Percentiles rank a stretch among this genome's conserved stretches.
Conservation (phyloP, 2,888 invertebrate species). For the Drosophila bunnanda region DNA sequence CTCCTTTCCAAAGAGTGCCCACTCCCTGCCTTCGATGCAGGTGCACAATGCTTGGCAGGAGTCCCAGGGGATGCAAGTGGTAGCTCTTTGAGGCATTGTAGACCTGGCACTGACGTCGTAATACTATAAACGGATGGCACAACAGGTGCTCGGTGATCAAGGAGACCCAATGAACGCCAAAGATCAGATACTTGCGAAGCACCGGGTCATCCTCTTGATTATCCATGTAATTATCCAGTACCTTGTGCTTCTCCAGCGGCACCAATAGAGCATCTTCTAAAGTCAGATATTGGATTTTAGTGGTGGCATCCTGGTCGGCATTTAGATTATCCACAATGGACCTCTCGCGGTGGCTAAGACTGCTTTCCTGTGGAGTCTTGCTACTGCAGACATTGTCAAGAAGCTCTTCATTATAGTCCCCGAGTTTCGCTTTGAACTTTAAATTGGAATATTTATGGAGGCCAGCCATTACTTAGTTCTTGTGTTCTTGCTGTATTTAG, state of each 20-base stretch:
- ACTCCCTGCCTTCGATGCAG: conserved; percentile 94
- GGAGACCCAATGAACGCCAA: conserved; percentile 92
- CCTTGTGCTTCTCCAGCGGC: conserved; percentile 81
- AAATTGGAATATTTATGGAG: conserved; percentile 82
- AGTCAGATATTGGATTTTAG: conserved; percentile 76
- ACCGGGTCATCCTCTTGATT: conserved; percentile 86
- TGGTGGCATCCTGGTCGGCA: conserved; percentile 66
- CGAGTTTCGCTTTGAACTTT: conserved; percentile 78
- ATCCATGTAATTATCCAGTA: conserved; percentile 80
- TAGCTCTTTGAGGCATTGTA: conserved; percentile 86
- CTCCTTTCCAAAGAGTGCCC: conserved; percentile 98
- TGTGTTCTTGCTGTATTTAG: conserved; percentile 6
- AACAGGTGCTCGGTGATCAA: conserved; percentile 95
- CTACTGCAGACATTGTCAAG: conserved; percentile 11
- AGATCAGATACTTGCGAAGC: conserved; percentile 89
- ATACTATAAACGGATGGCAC: conserved; percentile 96
- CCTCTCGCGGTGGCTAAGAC: conserved; percentile 71
- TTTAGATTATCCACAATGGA: conserved; percentile 74
- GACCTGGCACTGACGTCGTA: conserved; percentile 97
- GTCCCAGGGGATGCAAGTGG: conserved; percentile 94
- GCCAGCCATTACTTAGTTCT: conserved; percentile 77
- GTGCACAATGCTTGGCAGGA: conserved; percentile 92
- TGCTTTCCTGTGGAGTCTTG: conserved; percentile 14
- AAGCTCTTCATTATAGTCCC: conserved; percentile 57
- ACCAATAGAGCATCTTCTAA: conserved; percentile 78